Conservation (phyloP, 35 echinoderm and acorn worm genomes). For the Patiria miniata region DNA sequence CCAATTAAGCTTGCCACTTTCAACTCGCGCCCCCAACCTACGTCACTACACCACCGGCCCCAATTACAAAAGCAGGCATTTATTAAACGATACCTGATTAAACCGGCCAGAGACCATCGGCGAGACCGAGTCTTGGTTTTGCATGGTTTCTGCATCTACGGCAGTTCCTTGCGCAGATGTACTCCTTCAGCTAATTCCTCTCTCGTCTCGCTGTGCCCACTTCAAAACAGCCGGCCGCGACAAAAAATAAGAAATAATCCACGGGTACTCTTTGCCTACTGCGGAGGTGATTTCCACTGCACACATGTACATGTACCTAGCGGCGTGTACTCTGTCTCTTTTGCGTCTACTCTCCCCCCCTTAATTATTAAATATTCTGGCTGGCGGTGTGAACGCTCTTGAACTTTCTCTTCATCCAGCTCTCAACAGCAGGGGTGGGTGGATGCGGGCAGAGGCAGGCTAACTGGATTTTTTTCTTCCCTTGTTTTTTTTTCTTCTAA, state of each 20-base stretch:
- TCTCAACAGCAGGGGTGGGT: background rate
- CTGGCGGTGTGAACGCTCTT: slow-evolving; percentile 5
- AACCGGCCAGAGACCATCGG: background rate
- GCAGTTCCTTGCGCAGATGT: too few relatives aligned
- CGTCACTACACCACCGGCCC: too few relatives aligned
- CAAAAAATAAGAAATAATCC: background rate
- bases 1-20: too few relatives aligned
- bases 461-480: too few relatives aligned
- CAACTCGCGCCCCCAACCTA: too few relatives aligned
- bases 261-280: background rate
- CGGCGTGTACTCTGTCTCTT: too few relatives aligned
- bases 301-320: background rate
- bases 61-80: too few relatives aligned
- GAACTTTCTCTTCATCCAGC: background rate
- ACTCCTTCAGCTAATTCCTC: background rate
- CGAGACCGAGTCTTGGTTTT: background rate
- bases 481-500: too few relatives aligned
- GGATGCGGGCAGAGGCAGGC: background rate
- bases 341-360: background rate
- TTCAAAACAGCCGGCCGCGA: background rate
- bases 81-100: background rate
- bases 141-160: too few relatives aligned
- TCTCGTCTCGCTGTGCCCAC: background rate
- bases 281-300: background rate
- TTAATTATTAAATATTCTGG: slow-evolving; percentile 16